Evolutionary conservation across 2,113 vertebrate species (phyloP).

Genomic region (Cephalopterus ornatus): DNA sequence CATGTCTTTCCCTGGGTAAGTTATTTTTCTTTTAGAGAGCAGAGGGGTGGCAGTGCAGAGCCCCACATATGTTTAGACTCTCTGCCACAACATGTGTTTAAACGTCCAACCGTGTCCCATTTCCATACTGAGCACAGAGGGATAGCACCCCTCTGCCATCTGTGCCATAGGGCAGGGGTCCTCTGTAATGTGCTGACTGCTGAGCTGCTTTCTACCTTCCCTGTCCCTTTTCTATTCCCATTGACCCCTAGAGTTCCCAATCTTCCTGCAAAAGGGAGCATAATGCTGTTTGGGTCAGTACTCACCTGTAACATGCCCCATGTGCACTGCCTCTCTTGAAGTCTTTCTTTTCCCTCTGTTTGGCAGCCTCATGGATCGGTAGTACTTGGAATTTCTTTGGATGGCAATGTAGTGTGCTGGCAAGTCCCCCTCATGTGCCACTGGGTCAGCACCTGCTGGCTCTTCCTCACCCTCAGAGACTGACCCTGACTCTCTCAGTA

Average conservation of each 20-base stretch:
- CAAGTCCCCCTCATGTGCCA: not conserved
- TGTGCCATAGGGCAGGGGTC: not conserved
- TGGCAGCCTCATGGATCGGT: slow-evolving; percentile 55
- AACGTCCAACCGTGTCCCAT: not conserved
- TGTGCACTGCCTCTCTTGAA: not conserved
- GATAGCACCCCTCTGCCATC: not conserved
- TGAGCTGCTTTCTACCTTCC: not conserved
- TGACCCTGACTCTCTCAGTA: not conserved
- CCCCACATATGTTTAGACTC: not conserved
- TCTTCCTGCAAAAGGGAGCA: not conserved
- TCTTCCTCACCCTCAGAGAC: slow-evolving; percentile 40
- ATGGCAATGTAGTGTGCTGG: not conserved
- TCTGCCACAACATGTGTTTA: not conserved
- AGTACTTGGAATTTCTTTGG: slow-evolving; percentile 76
- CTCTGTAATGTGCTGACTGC: not conserved
- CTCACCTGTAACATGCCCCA: slow-evolving; percentile 62
- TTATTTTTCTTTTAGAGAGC: not conserved
- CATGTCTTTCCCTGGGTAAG: not conserved
- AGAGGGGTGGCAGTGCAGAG: not conserved
- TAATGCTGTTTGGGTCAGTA: not conserved
- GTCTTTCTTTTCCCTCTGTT: slow-evolving; percentile 28
- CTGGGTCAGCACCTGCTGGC: not conserved
- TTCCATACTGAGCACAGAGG: not conserved
- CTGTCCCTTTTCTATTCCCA: not conserved
- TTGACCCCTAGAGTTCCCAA: not conserved